Evolutionary conservation across 2,113 vertebrate genomes (phyloP).

Genomic region (Datnioides undecimradiatus): DNA sequence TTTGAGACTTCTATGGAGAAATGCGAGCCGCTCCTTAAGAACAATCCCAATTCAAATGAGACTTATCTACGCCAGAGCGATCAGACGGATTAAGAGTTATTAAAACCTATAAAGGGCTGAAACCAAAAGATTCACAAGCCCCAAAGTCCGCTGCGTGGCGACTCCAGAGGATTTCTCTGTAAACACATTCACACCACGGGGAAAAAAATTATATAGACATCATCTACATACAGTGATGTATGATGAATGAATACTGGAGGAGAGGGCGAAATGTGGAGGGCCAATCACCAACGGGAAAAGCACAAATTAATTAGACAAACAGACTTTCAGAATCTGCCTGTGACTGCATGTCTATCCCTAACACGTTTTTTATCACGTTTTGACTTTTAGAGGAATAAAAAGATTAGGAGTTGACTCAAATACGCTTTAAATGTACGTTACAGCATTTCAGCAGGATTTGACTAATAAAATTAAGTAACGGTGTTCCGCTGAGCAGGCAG

Average conservation of each 20-base stretch:
- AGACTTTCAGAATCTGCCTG: neutral
- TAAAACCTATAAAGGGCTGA: slow-evolving; percentile 85
- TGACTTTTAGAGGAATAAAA: neutral
- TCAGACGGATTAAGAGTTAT: slow-evolving; percentile 92
- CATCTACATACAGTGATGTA: slow-evolving; percentile 25
- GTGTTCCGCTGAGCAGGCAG: neutral
- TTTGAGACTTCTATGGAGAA: slow-evolving; percentile 72
- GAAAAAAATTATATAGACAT: slow-evolving; percentile 64
- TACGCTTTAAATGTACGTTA: neutral
- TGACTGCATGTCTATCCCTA: neutral
- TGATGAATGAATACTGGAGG: slow-evolving; percentile 6
- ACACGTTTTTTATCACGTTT: neutral
- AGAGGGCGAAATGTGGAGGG: neutral
- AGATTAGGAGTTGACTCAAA: too few species aligned
- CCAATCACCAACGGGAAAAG: neutral
- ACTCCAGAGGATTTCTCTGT: slow-evolving; percentile 74
- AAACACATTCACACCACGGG: slow-evolving; percentile 53
- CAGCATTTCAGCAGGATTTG: neutral
- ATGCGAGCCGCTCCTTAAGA: slow-evolving; percentile 81
- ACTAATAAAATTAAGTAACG: neutral
- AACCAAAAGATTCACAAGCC: slow-evolving; percentile 73
- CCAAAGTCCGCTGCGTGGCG: slow-evolving; percentile 53
- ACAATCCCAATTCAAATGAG: slow-evolving; percentile 86
- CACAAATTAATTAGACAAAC: neutral
- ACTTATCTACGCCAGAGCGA: slow-evolving; percentile 91